Base-by-base conservation (phyloP, 1,140 invertebrate species). In the Aphelenchoides avenae region DNA sequence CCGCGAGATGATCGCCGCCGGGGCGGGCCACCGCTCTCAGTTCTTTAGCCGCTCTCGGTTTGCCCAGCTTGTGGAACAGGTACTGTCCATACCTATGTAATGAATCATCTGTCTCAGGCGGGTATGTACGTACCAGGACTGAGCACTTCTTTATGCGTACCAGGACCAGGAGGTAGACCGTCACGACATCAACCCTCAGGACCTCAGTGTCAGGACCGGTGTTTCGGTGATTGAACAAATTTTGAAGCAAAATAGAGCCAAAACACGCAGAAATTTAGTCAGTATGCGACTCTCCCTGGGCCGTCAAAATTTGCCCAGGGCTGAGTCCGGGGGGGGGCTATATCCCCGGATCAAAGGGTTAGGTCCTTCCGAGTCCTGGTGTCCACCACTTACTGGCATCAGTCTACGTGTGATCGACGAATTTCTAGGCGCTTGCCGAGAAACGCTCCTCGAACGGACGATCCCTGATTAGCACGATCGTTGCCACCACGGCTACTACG, bases 11-110 rank as follows among this genome's bases (percentile, higher is more conserved):
- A 52, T 52, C 33, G 13, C 44, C 11, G n/a, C 48, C 13, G 50
- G 44, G 9, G 50, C 48, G n/a, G 50, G 48, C 20, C 43, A 53
- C 56, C 50, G 50, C 47, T 18, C 18, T 3, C 44, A 11, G 48
- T 54, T 53, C 48, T 53, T 42, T 56, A 15, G n/a, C 20, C 48
- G 44, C n/a, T 52, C 50, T n/a, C 4, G 24, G 29, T 52, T 52
- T 26, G 50, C 50, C 13, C 9, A 11, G 15, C 13, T 54, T 11
- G 50, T 52, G 11, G 50, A 52, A 52, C 50, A 52, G 56, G 50
- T 52, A 27, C 18, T n/a, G n/a, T n/a, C n/a, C n/a, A n/a, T n/a
- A n/a, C n/a, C n/a, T n/a, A n/a, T n/a, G n/a, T n/a, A n/a, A n/a
- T n/a, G n/a, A n/a, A n/a, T n/a, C n/a, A n/a, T n/a, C n/a, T n/a